These are phyloP conservation scores for Machimus rusticus DNA, from an alignment of 2,888 invertebrate species.

Conservation along the genomic window DNA sequence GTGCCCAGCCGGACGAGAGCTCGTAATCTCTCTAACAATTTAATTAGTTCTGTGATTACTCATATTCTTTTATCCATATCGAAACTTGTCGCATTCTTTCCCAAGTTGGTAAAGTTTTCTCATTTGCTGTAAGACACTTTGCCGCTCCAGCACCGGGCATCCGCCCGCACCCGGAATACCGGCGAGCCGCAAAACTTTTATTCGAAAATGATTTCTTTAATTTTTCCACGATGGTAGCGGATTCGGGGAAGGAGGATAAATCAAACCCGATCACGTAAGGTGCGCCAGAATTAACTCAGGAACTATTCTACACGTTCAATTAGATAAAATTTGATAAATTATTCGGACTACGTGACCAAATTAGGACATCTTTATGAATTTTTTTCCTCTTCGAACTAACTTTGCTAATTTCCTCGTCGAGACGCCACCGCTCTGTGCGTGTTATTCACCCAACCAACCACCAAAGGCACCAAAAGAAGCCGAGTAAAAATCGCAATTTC, in stretches of 20 bases:
- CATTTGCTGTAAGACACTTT: slow-evolving; percentile 7
- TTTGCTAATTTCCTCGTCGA: neutral
- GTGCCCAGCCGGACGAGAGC: neutral
- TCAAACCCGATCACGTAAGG: slow-evolving; percentile 35
- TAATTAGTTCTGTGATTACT: slow-evolving; percentile 31
- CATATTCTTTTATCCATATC: slow-evolving; percentile 7
- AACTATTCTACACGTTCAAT: slow-evolving; percentile 37
- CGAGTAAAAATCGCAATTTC: neutral
- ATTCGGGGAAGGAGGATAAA: neutral
- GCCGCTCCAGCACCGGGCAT: neutral
- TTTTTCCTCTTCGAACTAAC: neutral
- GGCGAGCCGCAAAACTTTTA: slow-evolving; percentile 7
- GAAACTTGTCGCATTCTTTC: slow-evolving; percentile 34
- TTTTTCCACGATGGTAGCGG: neutral
- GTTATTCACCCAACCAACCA: neutral
- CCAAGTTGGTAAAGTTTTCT: slow-evolving; percentile 19
- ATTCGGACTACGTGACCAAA: slow-evolving; percentile 27
- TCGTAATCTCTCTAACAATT: neutral
- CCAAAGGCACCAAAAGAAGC: neutral
- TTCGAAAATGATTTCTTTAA: slow-evolving; percentile 37
- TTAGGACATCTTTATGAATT: slow-evolving; percentile 26
- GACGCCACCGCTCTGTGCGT: neutral
- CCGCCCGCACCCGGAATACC: neutral
- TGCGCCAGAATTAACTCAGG: slow-evolving; percentile 18
- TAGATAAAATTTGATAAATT: slow-evolving; percentile 39